Conservation (phyloP, 2,888 invertebrate genomes). For the Tortricodes alternella region DNA sequence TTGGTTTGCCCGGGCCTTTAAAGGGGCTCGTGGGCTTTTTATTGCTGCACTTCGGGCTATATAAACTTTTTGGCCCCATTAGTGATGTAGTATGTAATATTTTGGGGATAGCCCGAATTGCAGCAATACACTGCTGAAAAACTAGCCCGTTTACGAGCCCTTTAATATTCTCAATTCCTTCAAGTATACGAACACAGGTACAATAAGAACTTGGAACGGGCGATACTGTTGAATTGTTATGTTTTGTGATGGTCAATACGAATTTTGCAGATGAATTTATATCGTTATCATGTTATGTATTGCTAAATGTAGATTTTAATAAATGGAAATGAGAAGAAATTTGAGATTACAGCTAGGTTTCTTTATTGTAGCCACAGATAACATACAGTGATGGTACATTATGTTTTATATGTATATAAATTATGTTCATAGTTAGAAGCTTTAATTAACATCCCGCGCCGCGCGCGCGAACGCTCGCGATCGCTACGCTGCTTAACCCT, state of each 20-base stretch:
- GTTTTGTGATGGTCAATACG: background rate
- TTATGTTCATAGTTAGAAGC: background rate
- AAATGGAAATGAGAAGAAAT: conserved; percentile 5
- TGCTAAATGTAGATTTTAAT: background rate
- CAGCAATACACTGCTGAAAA: too few species aligned
- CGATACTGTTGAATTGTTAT: background rate
- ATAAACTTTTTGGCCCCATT: too few species aligned
- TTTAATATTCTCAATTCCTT: too few species aligned
- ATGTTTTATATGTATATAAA: conserved; percentile 19
- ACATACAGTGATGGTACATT: conserved; percentile 3
- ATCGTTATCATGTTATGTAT: background rate
- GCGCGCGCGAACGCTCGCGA: background rate
- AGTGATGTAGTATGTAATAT: too few species aligned
- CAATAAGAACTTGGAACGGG: background rate
- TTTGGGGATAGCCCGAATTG: too few species aligned
- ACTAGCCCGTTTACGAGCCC: too few species aligned
- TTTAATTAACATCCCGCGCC: background rate
- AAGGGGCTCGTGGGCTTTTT: too few species aligned
- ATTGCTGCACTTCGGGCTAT: too few species aligned
- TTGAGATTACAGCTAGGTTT: conserved; percentile 5
- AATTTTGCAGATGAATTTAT: background rate
- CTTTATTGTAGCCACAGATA: conserved; percentile 10
- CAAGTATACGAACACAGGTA: background rate
- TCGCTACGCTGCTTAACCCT: background rate
- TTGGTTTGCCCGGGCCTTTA: too few species aligned